Conservation (phyloP, 1,140 invertebrate species). For the Aphaenogaster floridana region DNA sequence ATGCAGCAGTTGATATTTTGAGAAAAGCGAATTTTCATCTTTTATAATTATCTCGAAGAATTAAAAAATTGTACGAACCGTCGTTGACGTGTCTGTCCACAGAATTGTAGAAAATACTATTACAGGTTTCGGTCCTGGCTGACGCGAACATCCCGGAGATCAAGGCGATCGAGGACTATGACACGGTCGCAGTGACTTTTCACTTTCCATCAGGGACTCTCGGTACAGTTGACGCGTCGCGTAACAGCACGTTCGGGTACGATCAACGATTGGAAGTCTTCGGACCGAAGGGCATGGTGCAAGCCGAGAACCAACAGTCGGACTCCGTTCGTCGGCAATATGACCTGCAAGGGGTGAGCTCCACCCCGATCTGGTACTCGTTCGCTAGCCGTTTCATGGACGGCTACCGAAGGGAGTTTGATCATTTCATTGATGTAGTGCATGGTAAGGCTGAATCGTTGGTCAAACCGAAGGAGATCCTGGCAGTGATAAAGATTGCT, state of each 20-base stretch:
- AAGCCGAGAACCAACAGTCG: constrained; percentile 88
- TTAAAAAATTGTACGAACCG: neutral
- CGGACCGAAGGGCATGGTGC: constrained; percentile 88
- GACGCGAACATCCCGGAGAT: constrained; percentile 88
- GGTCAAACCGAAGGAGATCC: constrained; percentile 86
- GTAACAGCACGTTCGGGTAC: constrained; percentile 90
- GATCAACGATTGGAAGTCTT: constrained; percentile 91
- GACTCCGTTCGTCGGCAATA: constrained; percentile 84
- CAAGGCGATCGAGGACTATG: constrained; percentile 88
- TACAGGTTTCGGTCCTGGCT: constrained; percentile 87
- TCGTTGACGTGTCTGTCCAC: neutral
- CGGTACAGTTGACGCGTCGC: constrained; percentile 89
- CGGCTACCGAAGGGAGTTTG: constrained; percentile 89
- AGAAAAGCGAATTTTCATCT: neutral
- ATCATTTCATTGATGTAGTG: constrained; percentile 90
- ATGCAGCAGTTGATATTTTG: neutral
- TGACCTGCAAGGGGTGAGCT: constrained; percentile 83
- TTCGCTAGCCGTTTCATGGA: constrained; percentile 89
- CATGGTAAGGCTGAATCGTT: constrained; percentile 83
- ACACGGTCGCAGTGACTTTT: constrained; percentile 89
- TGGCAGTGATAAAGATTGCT: constrained; percentile 88
- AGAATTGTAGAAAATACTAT: constrained; percentile 5
- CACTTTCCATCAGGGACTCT: constrained; percentile 90
- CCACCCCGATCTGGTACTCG: constrained; percentile 88
- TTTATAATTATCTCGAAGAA: neutral